Conservation (phyloP, 2,888 invertebrate species). For the Mesopsocus fuscifrons region DNA sequence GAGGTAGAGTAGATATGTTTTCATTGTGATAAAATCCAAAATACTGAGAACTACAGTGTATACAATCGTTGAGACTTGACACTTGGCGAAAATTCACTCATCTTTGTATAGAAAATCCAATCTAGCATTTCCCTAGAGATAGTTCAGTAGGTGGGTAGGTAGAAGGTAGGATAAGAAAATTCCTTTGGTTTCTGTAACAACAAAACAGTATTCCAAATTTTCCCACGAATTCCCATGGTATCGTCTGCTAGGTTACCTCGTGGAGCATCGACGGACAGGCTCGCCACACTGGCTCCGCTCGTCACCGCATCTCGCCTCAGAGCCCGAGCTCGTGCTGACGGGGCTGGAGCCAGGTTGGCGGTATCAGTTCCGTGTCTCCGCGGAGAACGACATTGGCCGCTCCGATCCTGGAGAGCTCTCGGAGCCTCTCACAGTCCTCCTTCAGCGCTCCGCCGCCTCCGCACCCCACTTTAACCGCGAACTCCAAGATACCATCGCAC, state of each 20-base stretch:
- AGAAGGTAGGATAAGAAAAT: no score
- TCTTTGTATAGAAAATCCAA: no score
- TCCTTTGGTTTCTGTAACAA: no score
- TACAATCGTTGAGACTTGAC: no score
- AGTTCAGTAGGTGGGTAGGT: no score
- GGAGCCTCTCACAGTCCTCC: constrained; percentile 64
- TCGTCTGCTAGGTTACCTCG: constrained; percentile 48
- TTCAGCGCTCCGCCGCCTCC: constrained; percentile 37
- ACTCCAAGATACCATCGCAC: constrained; percentile 45
- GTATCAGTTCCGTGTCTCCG: constrained; percentile 80
- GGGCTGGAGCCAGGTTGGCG: constrained; percentile 72
- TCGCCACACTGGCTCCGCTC: constrained; percentile 69
- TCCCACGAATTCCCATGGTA: no score
- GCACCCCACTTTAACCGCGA: constrained; percentile 56
- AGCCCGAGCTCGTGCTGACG: constrained; percentile 56
- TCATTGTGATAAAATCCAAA: no score
- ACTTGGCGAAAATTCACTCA: no score
- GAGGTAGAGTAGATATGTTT: no score
- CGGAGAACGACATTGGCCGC: constrained; percentile 76
- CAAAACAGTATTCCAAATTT: no score
- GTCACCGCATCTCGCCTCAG: constrained; percentile 47
- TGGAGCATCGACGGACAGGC: constrained; percentile 57
- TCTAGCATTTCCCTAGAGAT: no score
- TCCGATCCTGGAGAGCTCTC: constrained; percentile 73
- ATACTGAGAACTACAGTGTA: no score